Conservation (phyloP, 2,113 vertebrate genomes). For the Petroica traversi region DNA sequence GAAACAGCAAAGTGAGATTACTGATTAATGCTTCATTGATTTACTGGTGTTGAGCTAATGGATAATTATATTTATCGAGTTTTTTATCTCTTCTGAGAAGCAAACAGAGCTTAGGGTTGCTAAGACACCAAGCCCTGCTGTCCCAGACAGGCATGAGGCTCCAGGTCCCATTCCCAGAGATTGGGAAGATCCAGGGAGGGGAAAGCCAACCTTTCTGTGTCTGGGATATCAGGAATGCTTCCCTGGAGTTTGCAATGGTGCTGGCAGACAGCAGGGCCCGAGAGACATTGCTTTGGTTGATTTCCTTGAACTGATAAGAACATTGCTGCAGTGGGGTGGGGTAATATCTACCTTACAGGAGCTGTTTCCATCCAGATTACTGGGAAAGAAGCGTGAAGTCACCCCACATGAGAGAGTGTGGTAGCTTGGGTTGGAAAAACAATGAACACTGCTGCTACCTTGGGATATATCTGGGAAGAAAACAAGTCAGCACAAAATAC, state of each 20-base stretch:
- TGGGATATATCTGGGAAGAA: slow-evolving; percentile 84
- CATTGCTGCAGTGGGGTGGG: background rate
- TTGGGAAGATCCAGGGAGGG: background rate
- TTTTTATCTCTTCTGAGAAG: background rate
- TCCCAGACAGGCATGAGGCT: background rate
- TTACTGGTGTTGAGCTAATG: background rate
- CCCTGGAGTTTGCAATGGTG: background rate
- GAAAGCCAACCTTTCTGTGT: background rate
- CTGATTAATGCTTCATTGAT: background rate
- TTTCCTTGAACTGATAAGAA: slow-evolving; percentile 65
- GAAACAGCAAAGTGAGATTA: background rate
- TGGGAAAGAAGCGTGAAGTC: slow-evolving; percentile 84
- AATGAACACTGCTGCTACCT: slow-evolving; percentile 82
- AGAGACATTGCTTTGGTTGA: background rate
- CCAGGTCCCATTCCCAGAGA: background rate
- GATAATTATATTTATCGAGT: background rate
- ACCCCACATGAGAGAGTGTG: slow-evolving; percentile 89
- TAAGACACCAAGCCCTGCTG: background rate
- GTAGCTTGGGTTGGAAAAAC: slow-evolving; percentile 94
- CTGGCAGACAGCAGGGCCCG: slow-evolving; percentile 3
- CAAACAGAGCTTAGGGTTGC: background rate
- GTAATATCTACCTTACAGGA: slow-evolving; percentile 85
- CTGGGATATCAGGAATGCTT: background rate
- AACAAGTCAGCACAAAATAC: slow-evolving; percentile 76
- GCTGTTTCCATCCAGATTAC: slow-evolving; percentile 87